These are phyloP conservation scores for Chamaea fasciata DNA, from an alignment of 2,113 vertebrate genomes.

Conservation along the genomic window DNA sequence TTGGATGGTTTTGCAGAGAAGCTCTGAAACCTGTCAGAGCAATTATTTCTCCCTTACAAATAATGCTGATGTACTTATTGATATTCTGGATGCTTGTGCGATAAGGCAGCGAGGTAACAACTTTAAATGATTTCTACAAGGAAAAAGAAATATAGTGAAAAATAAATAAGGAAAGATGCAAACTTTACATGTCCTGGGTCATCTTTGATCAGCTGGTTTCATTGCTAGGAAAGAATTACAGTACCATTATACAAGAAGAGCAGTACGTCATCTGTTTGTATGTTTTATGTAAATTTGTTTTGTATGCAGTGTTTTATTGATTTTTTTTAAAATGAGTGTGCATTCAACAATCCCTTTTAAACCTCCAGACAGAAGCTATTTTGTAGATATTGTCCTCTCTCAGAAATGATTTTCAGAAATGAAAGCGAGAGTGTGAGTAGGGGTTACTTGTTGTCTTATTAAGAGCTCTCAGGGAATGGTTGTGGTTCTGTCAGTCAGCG, in stretches of 20 bases:
- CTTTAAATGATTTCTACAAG: background rate
- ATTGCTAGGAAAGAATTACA: background rate
- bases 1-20: background rate
- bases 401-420: background rate
- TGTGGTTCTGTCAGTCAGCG: constrained; percentile 4
- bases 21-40: background rate
- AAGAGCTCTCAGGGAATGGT: background rate
- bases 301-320: background rate
- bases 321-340: background rate
- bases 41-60: background rate
- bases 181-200: background rate
- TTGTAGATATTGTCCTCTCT: background rate
- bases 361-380: background rate
- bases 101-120: background rate
- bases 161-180: background rate
- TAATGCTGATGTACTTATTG: background rate
- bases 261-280: background rate
- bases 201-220: background rate
- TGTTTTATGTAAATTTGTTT: background rate
- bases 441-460: background rate
- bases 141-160: background rate
- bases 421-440: background rate
- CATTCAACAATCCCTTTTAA: background rate
- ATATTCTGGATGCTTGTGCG: background rate
- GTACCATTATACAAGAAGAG: background rate